These are phyloP conservation scores for Zeugodacus cucurbitae DNA, from an alignment of 1,140 invertebrate species.

Conservation along the genomic window DNA sequence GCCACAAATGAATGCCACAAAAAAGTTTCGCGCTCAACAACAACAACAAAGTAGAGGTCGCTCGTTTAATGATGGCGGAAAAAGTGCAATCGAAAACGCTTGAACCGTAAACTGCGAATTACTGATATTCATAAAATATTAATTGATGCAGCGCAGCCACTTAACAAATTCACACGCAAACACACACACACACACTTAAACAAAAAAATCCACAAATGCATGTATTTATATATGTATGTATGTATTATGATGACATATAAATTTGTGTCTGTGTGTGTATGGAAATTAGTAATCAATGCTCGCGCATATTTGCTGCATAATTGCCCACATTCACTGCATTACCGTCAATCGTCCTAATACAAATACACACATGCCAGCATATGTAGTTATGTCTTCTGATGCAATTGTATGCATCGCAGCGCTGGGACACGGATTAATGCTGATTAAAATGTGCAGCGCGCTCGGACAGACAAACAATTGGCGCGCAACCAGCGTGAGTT, in stretches of 20 bases:
- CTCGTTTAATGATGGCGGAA: not conserved
- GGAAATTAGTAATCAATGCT: not conserved
- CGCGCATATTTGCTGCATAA: not conserved
- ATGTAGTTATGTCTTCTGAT: not conserved
- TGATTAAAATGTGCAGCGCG: slow-evolving; percentile 4
- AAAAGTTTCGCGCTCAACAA: not conserved
- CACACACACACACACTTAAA: not conserved
- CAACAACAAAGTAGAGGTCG: not conserved
- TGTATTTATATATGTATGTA: not conserved
- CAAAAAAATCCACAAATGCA: not conserved
- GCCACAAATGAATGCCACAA: not conserved
- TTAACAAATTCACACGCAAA: not conserved
- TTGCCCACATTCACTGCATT: not conserved
- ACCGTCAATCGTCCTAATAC: not conserved
- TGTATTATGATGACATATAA: too few species aligned
- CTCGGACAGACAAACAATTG: not conserved
- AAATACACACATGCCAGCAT: not conserved
- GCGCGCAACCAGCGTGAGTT: not conserved
- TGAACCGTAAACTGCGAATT: not conserved
- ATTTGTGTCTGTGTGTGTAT: not conserved
- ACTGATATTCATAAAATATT: slow-evolving; percentile 26
- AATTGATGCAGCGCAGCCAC: not conserved
- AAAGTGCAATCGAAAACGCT: slow-evolving; percentile 17
- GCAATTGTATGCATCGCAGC: not conserved
- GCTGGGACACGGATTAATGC: not conserved